Conservation (phyloP, 2,113 vertebrate genomes). For the Rafetus swinhoei region DNA sequence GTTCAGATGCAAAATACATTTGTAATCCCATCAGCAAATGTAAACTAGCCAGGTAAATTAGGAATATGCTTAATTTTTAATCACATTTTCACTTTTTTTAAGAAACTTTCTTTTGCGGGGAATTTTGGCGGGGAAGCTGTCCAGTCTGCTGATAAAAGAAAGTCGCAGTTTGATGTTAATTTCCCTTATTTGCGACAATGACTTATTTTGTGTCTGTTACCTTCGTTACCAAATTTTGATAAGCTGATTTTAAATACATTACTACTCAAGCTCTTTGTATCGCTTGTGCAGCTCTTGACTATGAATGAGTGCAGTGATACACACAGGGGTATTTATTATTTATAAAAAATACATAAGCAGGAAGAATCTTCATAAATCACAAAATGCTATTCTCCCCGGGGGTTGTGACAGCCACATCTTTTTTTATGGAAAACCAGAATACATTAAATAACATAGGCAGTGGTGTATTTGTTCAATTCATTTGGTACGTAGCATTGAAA, state of each 20-base stretch:
- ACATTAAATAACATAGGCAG: conserved; percentile 55
- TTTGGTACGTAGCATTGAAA: conserved; percentile 51
- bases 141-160: background rate
- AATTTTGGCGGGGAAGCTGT: background rate
- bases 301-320: conserved; percentile 67
- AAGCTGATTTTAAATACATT: conserved; percentile 54
- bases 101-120: conserved; percentile 13
- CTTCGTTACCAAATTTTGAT: conserved; percentile 46
- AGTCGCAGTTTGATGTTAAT: conserved; percentile 13
- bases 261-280: conserved; percentile 17
- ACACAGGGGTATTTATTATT: conserved; percentile 61
- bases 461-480: conserved; percentile 44
- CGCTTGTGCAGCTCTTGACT: conserved; percentile 62
- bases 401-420: conserved; percentile 58
- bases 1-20: background rate
- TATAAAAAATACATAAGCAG: conserved; percentile 75
- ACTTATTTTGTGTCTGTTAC: conserved; percentile 51
- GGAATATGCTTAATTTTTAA: conserved; percentile 28
- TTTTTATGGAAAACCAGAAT: conserved; percentile 50
- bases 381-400: conserved; percentile 54
- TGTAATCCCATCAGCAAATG: background rate
- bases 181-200: conserved; percentile 36
- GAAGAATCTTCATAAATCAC: conserved; percentile 71
- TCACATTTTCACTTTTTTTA: background rate
- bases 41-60: conserved; percentile 2